A percentile compares a stretch with the other conserved stretches of the same genome.
phyloP scores from a whole-genome alignment of 92 coral and sea anemone genomes.

The Umimayanthus kanabou region DNA sequence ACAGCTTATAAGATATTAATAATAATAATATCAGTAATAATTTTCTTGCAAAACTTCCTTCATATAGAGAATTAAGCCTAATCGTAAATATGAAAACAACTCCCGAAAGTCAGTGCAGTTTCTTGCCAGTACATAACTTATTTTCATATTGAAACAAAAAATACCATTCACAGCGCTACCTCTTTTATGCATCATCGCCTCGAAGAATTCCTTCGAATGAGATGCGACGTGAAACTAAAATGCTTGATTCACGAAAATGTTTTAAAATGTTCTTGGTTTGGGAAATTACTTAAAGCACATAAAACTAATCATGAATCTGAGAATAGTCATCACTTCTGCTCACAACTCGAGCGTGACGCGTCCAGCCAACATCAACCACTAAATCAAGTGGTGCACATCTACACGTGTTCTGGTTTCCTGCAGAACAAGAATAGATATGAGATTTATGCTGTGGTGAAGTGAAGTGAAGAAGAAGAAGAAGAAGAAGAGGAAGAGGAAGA shows the following conservation, averaged over 20 bases:
- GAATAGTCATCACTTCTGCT: background rate
- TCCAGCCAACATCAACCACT: background rate
- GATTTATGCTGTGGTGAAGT: background rate
- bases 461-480: background rate
- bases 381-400: background rate
- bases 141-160: background rate
- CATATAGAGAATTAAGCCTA: too few relatives aligned
- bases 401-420: constrained; percentile 42
- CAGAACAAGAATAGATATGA: background rate
- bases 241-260: constrained; percentile 6
- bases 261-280: background rate
- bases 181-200: background rate
- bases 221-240: background rate
- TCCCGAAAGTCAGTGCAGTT: background rate
- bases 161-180: background rate
- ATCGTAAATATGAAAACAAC: background rate
- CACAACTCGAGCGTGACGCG: background rate
- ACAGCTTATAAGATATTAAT: background rate
- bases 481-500: constrained; percentile 6
- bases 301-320: constrained; percentile 1
- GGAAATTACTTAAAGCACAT: background rate
- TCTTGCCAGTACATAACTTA: background rate
- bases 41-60: background rate
- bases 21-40: too few relatives aligned
- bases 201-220: background rate